A percentile compares a stretch with the other conserved stretches of the same genome.
Evolutionary conservation across 1,140 invertebrate genomes (phyloP).

Genomic region (Calephelis virginiensis): DNA sequence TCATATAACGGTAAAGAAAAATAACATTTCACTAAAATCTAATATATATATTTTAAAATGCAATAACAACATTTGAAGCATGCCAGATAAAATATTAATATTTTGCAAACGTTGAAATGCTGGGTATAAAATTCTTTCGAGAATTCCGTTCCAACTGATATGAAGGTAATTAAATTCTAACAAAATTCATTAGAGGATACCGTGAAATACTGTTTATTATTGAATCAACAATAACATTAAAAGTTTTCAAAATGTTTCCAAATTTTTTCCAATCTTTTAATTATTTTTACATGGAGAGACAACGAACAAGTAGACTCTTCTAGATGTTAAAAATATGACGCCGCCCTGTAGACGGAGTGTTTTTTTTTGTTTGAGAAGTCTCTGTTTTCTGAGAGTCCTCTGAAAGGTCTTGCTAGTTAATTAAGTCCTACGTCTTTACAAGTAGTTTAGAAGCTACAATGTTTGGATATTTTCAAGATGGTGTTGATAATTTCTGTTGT

Average conservation of each 20-base stretch:
- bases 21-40: background rate
- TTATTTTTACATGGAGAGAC: no score
- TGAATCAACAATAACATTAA: background rate
- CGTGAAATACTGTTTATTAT: background rate
- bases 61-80: conserved; percentile 1
- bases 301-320: no score
- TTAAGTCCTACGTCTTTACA: no score
- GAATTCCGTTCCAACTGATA: conserved; percentile 34
- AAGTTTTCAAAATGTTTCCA: background rate
- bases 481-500: no score
- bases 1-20: background rate
- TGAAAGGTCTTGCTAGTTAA: no score
- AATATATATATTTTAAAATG: background rate
- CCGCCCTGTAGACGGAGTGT: no score
- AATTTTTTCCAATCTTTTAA: background rate
- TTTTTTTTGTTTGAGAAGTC: no score
- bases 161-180: conserved; percentile 54
- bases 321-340: no score
- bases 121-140: conserved; percentile 44
- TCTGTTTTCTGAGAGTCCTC: no score
- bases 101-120: conserved; percentile 2
- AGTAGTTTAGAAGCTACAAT: no score
- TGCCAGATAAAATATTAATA: conserved; percentile 1
- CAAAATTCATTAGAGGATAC: conserved; percentile 30
- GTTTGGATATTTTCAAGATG: no score